A percentile compares a stretch with the other conserved stretches of the same genome.
Evolutionary conservation across 2,888 invertebrate species (phyloP).

Genomic region (Gymnocheta viridis): DNA sequence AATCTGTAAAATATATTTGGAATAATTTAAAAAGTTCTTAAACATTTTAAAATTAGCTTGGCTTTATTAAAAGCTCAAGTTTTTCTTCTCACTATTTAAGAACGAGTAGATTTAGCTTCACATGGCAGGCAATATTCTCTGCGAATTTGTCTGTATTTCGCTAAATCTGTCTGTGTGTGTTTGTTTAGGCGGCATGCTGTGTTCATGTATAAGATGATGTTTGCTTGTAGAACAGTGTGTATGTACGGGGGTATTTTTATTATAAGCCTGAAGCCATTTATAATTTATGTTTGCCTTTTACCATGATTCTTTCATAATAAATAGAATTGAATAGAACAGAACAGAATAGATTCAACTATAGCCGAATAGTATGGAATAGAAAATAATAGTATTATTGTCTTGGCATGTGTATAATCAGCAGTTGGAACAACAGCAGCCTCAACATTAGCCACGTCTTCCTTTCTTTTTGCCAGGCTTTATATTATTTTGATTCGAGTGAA

Average conservation of each 20-base stretch:
- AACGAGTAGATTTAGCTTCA: not conserved
- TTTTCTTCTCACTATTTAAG: conserved; percentile 10
- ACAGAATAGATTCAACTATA: not conserved
- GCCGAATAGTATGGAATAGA: conserved; percentile 28
- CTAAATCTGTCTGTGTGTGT: conserved; percentile 28
- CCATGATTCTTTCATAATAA: conserved; percentile 59
- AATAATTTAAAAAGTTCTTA: not conserved
- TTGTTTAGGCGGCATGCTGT: conserved; percentile 16
- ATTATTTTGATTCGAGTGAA: not conserved
- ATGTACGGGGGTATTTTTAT: conserved; percentile 9
- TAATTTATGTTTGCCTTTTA: conserved; percentile 63
- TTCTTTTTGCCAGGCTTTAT: not conserved
- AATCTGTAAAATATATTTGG: too few relatives aligned
- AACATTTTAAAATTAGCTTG: not conserved
- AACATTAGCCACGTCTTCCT: conserved; percentile 5
- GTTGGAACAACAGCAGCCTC: conserved; percentile 19
- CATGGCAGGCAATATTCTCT: conserved; percentile 34
- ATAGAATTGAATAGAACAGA: conserved; percentile 45
- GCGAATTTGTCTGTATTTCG: conserved; percentile 31
- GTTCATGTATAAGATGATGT: conserved; percentile 1
- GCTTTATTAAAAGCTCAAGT: not conserved
- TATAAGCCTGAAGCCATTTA: conserved; percentile 57
- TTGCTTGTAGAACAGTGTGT: not conserved
- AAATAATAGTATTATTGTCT: conserved; percentile 45
- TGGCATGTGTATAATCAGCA: conserved; percentile 50